These are phyloP conservation scores for Pipa parva DNA, from an alignment of 2,113 vertebrate genomes.

Conservation along the genomic window DNA sequence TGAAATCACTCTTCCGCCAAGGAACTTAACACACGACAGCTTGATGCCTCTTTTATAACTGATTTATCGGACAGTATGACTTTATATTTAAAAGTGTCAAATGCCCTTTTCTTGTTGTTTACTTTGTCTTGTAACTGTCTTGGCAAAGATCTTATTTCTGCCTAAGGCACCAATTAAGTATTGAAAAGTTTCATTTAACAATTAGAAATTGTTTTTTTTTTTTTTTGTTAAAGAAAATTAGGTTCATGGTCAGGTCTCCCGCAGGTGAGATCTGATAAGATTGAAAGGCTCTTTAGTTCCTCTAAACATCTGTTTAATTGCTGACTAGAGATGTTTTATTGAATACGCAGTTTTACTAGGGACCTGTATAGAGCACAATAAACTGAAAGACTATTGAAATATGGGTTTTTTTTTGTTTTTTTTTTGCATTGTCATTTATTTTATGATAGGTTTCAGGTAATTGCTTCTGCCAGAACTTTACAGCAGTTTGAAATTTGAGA, in stretches of 20 bases:
- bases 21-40: too few species aligned
- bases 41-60: too few species aligned
- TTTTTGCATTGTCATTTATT: conserved; percentile 9
- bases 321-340: conserved; percentile 26
- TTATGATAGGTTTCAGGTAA: conserved; percentile 15
- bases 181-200: neutral
- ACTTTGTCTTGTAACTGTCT: neutral
- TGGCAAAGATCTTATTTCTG: neutral
- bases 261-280: conserved; percentile 28
- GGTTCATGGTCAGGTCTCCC: conserved; percentile 39
- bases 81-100: too few species aligned
- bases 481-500: neutral
- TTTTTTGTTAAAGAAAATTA: neutral
- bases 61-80: too few species aligned
- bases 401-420: neutral
- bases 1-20: too few species aligned
- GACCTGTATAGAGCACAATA: conserved; percentile 14
- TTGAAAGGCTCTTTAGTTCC: conserved; percentile 22
- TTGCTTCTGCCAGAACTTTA: neutral
- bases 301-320: conserved; percentile 30
- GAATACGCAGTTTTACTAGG: conserved; percentile 22
- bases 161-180: neutral
- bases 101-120: neutral
- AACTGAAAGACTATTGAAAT: neutral
- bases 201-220: neutral